These are phyloP conservation scores for Hystrix brachyura DNA, from an alignment of 2,113 vertebrate species.

Conservation along the genomic window DNA sequence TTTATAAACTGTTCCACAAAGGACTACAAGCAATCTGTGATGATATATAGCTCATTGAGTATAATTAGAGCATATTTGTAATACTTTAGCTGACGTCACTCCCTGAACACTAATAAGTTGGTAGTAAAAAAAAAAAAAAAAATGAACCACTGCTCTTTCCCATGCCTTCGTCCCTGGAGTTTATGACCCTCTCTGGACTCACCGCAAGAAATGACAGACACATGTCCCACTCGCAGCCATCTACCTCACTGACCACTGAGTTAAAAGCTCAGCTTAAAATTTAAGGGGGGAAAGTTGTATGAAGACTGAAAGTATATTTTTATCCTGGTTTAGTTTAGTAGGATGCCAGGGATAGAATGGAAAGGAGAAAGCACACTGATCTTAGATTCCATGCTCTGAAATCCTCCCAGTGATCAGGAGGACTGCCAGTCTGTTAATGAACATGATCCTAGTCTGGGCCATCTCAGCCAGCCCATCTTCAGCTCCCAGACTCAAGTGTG, in stretches of 20 bases:
- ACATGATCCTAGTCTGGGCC: not conserved
- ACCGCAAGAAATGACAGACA: constrained; percentile 64
- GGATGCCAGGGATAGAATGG: not conserved
- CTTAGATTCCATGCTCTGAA: constrained; percentile 17
- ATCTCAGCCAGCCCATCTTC: not conserved
- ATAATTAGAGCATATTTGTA: constrained; percentile 92
- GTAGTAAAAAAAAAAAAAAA: constrained; percentile 82
- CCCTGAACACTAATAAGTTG: constrained; percentile 86
- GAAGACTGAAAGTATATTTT: not conserved
- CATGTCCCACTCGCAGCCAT: constrained; percentile 47
- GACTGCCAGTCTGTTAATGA: constrained; percentile 65
- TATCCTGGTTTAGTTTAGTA: not conserved
- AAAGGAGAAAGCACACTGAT: not conserved
- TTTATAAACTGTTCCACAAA: constrained; percentile 88
- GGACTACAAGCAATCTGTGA: constrained; percentile 87
- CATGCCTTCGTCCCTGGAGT: constrained; percentile 86
- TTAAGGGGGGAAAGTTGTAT: constrained; percentile 49
- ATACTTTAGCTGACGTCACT: constrained; percentile 89
- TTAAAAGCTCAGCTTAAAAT: constrained; percentile 76
- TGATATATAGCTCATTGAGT: constrained; percentile 89
- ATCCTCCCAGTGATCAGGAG: constrained; percentile 44
- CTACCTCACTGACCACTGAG: constrained; percentile 56
- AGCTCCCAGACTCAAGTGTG: not conserved
- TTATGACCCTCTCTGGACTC: constrained; percentile 82
- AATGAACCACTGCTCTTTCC: constrained; percentile 88